Evolutionary conservation across 2,113 vertebrate genomes (phyloP), one percentile per base, ranked within the genome.

Genomic region (Halcyon malimbica): DNA sequence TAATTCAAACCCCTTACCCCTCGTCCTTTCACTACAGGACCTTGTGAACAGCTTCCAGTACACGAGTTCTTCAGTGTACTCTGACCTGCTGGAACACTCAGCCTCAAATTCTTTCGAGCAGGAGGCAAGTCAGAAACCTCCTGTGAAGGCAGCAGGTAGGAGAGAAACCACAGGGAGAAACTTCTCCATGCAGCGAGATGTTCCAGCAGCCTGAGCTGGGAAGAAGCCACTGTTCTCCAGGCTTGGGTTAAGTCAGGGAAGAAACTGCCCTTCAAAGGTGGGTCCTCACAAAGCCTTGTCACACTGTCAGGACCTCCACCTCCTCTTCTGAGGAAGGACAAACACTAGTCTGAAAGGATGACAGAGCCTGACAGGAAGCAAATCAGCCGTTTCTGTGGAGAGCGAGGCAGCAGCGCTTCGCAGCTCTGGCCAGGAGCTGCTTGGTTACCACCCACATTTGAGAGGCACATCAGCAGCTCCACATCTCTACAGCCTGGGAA

Each of bases 401-500:
- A 1, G 33, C 3, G 31, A 79, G 48, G 28, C 33, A n/a, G n/a
- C n/a, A 35, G 44, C 0, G 0, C 7, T 12, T 3, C 1, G 5
- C 25, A 46, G 67, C 44, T 68, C 84, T n/a, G 44, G 53, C 29
- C 76, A 50, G 63, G 13, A 89, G 16, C 50, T 53, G 57, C 18
- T 48, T 2, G 10, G 60, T 54, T 26, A 31, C 37, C 9, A 3
- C 44, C 44, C 41, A 60, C 28, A 3, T 11, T 29, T 4, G 0
- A 71, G n/a, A 41, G 5, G 50, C 35, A 77, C 56, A 80, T 17
- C 63, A 74, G 59, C 35, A 78, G 29, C 60, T 87, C 60, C 17
- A 11, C 44, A n/a, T 8, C 39, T 20, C 51, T 5, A 51, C 65
- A 79, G 44, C 29, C 60, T 6, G 8, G 59, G 71, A 7, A 11